phyloP scores from a whole-genome alignment of 92 coral and sea anemone genomes.

The Epizoanthus ramosus region DNA sequence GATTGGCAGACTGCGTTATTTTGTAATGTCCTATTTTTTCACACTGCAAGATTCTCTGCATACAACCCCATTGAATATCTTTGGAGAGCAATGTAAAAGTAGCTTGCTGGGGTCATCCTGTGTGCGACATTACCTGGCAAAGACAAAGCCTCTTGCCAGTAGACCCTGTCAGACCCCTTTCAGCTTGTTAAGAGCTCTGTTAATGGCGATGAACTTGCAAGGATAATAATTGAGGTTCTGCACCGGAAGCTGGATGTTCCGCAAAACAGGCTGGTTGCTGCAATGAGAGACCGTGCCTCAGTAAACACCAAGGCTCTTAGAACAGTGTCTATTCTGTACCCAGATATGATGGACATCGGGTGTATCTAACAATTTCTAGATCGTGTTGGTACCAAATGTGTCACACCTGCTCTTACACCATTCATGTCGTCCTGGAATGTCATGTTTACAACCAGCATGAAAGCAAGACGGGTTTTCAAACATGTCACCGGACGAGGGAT shows the following conservation, averaged over 20 bases:
- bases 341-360: conserved; percentile 46
- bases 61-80: too few relatives aligned
- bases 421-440: conserved; percentile 46
- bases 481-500: conserved; percentile 32
- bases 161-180: too few relatives aligned
- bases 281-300: conserved; percentile 51
- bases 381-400: conserved; percentile 34
- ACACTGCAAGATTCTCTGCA: too few relatives aligned
- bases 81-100: too few relatives aligned
- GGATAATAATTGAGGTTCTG: conserved; percentile 43
- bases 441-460: conserved; percentile 50
- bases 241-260: conserved; percentile 43
- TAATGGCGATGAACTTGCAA: conserved; percentile 49
- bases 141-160: too few relatives aligned
- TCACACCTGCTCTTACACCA: conserved; percentile 38
- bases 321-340: conserved; percentile 37
- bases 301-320: conserved; percentile 41
- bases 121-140: too few relatives aligned
- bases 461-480: conserved; percentile 41
- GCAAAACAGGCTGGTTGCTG: conserved; percentile 34
- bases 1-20: too few relatives aligned
- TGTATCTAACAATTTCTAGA: conserved; percentile 48
- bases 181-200: conserved; percentile 39
- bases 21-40: too few relatives aligned
- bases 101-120: too few relatives aligned